Evolutionary conservation across 2,888 invertebrate species (phyloP), one percentile per base, ranked within the genome.

Genomic region (Drosophila colorata): DNA sequence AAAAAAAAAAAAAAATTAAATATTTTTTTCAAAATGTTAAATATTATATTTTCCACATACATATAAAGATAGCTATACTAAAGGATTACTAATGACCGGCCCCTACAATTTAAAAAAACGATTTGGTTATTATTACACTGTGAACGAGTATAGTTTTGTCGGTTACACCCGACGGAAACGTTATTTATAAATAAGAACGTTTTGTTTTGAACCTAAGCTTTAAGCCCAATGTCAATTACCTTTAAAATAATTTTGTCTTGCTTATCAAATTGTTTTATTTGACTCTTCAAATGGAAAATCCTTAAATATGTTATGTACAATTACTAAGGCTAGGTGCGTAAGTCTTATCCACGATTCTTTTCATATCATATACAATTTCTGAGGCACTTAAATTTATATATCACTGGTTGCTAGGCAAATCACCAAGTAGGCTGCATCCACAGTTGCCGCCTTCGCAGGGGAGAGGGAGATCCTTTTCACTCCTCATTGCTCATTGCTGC

Each of bases 391-490:
- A 57, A 59, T 28, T 28, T 56, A 69, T 87, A 87, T 84, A 84
- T 84, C 83, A 84, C 83, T 87, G 82, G 82, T 82, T 84, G 83
- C 83, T 85, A 76, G 46, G 83, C 87, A 84, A 73, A 79, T 82
- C 87, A 87, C 85, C 78, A 61, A 43, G 33, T 69, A 33, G 7
- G 25, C 25, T 38, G 8, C 9, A 28, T 31, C 16, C 16, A 2
- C 11, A 2, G 33, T 23, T 23, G 43, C 20, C 41, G 16, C 14
- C 33, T 11, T 5, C 18, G 11, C 2, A 20, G 33, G n/a, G 13
- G 5, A 5, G 2, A 25, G n/a, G n/a, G n/a, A n/a, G n/a, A 3
- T 1, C 28, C 4, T 11, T 8, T 2, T 35, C 9, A n/a, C n/a
- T n/a, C n/a, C n/a, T n/a, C 38, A 44, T 11, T 52, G 41, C 11